These are phyloP conservation scores for Setophaga petechia DNA, from an alignment of 2,113 vertebrate species.

Conservation along the genomic window DNA sequence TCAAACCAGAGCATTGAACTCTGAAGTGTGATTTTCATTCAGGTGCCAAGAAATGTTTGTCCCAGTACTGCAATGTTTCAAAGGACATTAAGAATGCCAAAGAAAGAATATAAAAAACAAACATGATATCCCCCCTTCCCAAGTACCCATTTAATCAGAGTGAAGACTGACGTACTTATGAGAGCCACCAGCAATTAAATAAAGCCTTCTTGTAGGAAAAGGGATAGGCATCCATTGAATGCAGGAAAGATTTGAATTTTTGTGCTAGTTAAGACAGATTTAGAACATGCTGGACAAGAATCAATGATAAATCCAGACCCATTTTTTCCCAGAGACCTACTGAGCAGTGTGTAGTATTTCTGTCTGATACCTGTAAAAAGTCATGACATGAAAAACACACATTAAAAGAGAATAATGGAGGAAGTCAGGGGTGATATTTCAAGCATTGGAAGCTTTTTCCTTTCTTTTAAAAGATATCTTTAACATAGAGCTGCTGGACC, in stretches of 20 bases:
- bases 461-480: not conserved
- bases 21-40: not conserved
- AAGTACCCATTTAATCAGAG: not conserved
- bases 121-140: not conserved
- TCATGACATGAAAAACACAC: not conserved
- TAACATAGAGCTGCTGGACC: not conserved
- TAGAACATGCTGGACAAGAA: not conserved
- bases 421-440: not conserved
- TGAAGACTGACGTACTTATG: not conserved
- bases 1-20: not conserved
- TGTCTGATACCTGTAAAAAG: not conserved
- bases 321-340: not conserved
- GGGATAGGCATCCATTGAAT: not conserved
- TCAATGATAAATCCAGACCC: not conserved
- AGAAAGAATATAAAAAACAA: not conserved
- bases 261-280: not conserved
- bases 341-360: not conserved
- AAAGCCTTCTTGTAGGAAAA: not conserved
- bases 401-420: not conserved
- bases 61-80: not conserved
- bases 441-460: not conserved
- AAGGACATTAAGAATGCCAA: not conserved
- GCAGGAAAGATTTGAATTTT: not conserved
- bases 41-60: not conserved
- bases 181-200: not conserved